These are phyloP conservation scores for Chaetodon trifascialis DNA, from an alignment of 2,113 vertebrate species.

Conservation along the genomic window DNA sequence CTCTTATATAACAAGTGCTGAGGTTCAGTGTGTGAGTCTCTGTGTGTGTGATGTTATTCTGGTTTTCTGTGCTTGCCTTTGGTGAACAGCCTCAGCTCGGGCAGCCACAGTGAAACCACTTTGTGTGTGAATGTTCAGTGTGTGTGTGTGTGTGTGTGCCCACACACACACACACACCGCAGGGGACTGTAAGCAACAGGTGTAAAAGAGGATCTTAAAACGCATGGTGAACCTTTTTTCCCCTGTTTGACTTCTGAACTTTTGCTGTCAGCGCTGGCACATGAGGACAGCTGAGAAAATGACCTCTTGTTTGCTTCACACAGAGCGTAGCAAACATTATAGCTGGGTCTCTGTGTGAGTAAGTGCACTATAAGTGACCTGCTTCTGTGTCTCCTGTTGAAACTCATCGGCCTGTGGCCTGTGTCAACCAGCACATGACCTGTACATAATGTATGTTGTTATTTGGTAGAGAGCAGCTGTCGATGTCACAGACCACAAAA, in stretches of 20 bases:
- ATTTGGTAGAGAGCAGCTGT: constrained; percentile 51
- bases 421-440: constrained; percentile 10
- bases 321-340: constrained; percentile 10
- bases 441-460: constrained; percentile 3
- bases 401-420: neutral
- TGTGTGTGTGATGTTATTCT: constrained; percentile 29
- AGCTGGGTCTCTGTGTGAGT: constrained; percentile 14
- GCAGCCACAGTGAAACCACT: neutral
- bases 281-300: constrained; percentile 70
- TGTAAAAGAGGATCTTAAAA: constrained; percentile 59
- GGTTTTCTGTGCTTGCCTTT: constrained; percentile 24
- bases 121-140: neutral
- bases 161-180: constrained; percentile 21
- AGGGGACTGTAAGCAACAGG: constrained; percentile 67
- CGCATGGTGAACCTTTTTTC: constrained; percentile 11
- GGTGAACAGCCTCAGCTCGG: neutral
- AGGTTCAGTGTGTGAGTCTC: constrained; percentile 18
- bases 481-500: constrained; percentile 20
- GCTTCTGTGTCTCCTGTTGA: neutral
- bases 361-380: constrained; percentile 12
- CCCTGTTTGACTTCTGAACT: constrained; percentile 57
- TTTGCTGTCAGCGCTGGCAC: constrained; percentile 45
- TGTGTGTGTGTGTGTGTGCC: constrained; percentile 40
- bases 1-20: constrained; percentile 58
- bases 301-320: constrained; percentile 26